Conservation (phyloP, 2,113 vertebrate genomes). For the Gymnogyps californianus region DNA sequence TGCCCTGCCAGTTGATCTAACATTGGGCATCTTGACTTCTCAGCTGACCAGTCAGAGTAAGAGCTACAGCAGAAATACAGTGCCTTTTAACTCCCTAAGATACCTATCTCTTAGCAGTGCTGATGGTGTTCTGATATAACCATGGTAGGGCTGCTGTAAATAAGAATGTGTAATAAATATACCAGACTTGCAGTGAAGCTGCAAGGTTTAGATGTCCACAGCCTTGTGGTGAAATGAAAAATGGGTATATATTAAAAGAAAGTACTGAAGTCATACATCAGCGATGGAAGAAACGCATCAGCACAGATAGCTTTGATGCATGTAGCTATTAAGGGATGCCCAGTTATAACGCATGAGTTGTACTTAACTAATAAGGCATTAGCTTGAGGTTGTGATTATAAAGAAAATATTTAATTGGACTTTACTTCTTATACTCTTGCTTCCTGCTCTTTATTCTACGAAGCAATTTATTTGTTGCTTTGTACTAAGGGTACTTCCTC, state of each 20-base stretch:
- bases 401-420: background rate
- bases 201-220: background rate
- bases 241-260: background rate
- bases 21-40: background rate
- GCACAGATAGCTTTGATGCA: background rate
- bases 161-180: background rate
- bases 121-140: background rate
- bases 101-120: background rate
- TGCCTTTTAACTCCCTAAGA: background rate
- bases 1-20: background rate
- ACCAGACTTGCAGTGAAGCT: background rate
- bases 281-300: background rate
- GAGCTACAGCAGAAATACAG: background rate
- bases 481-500: background rate
- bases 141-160: background rate
- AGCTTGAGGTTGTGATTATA: background rate
- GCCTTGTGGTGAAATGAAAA: background rate
- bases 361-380: background rate
- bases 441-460: background rate
- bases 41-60: background rate
- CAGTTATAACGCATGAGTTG: background rate
- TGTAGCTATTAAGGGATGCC: background rate
- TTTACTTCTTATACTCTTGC: background rate
- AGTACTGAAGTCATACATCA: background rate
- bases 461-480: background rate